Conservation (phyloP, 2,888 invertebrate genomes). For the Diaprepes abbreviatus region DNA sequence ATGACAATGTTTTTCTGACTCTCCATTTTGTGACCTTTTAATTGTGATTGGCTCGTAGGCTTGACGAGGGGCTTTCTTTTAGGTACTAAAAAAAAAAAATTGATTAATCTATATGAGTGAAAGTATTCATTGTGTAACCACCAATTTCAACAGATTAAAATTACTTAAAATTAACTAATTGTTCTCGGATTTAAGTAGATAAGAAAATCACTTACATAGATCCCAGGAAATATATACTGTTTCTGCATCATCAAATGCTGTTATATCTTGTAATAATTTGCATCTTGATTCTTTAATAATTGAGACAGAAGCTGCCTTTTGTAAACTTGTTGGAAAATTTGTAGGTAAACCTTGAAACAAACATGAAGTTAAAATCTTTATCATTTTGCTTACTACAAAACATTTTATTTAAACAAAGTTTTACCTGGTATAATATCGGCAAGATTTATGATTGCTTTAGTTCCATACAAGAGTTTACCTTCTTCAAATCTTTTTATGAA, state of each 20-base stretch:
- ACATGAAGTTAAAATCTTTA: too few relatives aligned
- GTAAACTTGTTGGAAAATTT: constrained; percentile 61
- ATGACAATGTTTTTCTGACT: constrained; percentile 48
- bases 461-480: constrained; percentile 64
- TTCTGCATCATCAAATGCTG: constrained; percentile 54
- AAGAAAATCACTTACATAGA: constrained; percentile 56
- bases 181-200: too few relatives aligned
- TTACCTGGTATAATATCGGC: constrained; percentile 57
- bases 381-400: too few relatives aligned
- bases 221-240: constrained; percentile 60
- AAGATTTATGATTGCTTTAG: constrained; percentile 56
- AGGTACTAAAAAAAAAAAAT: constrained; percentile 50
- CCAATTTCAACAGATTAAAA: too few relatives aligned
- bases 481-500: constrained; percentile 77
- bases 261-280: constrained; percentile 47
- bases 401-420: neutral
- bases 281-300: constrained; percentile 57
- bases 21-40: constrained; percentile 45
- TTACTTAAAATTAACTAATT: too few relatives aligned
- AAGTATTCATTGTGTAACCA: too few relatives aligned
- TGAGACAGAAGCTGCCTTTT: constrained; percentile 64
- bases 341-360: constrained; percentile 60
- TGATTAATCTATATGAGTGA: too few relatives aligned
- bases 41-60: constrained; percentile 23
- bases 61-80: constrained; percentile 48